Conservation (phyloP, 2,888 invertebrate species). For the Tenthredo amoena region DNA sequence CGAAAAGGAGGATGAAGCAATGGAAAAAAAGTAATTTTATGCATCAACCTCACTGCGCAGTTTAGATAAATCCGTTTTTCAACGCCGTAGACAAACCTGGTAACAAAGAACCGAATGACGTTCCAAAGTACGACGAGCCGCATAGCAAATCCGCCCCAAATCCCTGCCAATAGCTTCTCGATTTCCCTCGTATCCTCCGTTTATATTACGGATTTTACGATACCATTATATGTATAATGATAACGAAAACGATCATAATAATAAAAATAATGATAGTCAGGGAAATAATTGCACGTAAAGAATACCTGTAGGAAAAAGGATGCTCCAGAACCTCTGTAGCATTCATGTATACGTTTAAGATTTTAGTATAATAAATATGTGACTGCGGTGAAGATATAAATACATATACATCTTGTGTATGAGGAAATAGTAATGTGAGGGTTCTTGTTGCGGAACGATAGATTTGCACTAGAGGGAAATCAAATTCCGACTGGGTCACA, state of each 20-base stretch:
- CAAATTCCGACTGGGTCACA: constrained; percentile 23
- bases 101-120: background rate
- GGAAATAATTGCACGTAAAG: background rate
- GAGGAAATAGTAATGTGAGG: background rate
- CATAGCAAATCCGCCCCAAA: background rate
- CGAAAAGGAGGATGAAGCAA: background rate
- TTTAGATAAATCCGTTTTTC: background rate
- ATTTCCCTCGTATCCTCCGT: background rate
- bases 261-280: background rate
- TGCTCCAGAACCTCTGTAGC: background rate
- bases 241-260: background rate
- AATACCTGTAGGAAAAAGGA: background rate
- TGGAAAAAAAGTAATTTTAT: constrained; percentile 18
- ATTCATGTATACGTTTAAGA: background rate
- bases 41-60: background rate
- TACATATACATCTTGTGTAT: background rate
- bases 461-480: constrained; percentile 32
- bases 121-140: background rate
- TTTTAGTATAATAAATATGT: background rate
- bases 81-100: background rate
- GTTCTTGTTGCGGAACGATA: constrained; percentile 27
- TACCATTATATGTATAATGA: background rate
- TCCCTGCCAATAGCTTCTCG: background rate
- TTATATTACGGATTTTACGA: background rate
- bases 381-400: background rate